Conservation (phyloP, 1,140 invertebrate species). For the Zaprionus ghesquierei region DNA sequence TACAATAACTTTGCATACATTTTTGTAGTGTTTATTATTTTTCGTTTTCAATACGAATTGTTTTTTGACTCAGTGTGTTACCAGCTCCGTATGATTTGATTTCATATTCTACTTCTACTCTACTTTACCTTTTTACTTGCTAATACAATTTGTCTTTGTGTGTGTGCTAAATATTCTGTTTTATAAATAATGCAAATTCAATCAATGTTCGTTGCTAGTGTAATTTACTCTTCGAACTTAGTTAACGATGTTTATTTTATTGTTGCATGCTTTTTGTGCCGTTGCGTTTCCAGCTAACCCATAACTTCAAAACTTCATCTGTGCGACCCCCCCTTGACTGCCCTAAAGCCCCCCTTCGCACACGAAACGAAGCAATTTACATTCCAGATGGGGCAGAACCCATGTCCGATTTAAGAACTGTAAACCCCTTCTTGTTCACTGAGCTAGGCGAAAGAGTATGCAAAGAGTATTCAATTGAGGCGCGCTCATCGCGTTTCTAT, state of each 20-base stretch:
- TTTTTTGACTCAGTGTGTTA: constrained; percentile 51
- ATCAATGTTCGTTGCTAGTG: constrained; percentile 15
- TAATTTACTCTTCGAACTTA: constrained; percentile 2
- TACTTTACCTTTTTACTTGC: not conserved
- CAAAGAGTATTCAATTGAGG: constrained; percentile 14
- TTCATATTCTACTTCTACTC: constrained; percentile 16
- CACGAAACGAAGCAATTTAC: constrained; percentile 12
- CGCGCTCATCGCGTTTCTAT: not conserved
- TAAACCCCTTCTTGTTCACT: not conserved
- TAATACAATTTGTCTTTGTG: constrained; percentile 19
- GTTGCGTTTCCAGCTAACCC: constrained; percentile 25
- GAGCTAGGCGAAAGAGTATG: constrained; percentile 24
- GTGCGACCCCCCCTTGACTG: not conserved
- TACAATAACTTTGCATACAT: constrained; percentile 70
- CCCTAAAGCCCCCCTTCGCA: not conserved
- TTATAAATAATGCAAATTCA: not conserved
- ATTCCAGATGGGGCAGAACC: constrained; percentile 12
- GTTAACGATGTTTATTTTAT: constrained; percentile 20
- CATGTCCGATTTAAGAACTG: not conserved
- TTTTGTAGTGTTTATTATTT: constrained; percentile 72
- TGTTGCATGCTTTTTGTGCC: constrained; percentile 63
- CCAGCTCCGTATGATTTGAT: constrained; percentile 10
- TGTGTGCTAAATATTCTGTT: constrained; percentile 21
- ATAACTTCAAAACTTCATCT: constrained; percentile 15
- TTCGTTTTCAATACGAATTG: constrained; percentile 35